Conservation (phyloP, 2,797 vertebrate species). For the Clarias platycephalus region DNA sequence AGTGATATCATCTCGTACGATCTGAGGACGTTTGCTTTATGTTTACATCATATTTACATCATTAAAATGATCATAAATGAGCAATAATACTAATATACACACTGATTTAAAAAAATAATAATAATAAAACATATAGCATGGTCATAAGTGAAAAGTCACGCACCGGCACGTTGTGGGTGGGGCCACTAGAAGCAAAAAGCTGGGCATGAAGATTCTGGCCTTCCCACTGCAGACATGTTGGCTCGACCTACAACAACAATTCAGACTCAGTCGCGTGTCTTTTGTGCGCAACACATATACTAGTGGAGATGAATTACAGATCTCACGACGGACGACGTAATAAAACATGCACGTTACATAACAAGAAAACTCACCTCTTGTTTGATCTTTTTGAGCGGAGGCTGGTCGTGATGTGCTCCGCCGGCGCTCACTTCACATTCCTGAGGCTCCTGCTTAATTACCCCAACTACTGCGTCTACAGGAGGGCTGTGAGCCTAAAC, state of each 20-base stretch:
- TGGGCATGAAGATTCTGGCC: conserved; percentile 85
- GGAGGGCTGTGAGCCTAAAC: conserved; percentile 81
- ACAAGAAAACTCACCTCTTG: conserved; percentile 81
- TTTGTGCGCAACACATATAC: too few species aligned
- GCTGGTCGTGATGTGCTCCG: conserved; percentile 78
- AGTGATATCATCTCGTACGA: background rate
- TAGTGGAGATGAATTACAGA: too few species aligned
- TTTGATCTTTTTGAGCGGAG: conserved; percentile 95
- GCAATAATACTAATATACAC: background rate
- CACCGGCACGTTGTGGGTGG: conserved; percentile 86
- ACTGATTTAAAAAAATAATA: background rate
- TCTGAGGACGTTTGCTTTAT: too few species aligned
- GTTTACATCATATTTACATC: background rate
- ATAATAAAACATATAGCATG: background rate
- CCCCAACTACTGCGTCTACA: conserved; percentile 84
- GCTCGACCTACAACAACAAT: conserved; percentile 80
- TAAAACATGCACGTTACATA: too few species aligned
- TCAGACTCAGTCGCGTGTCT: conserved; percentile 25
- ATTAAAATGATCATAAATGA: background rate
- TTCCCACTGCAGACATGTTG: conserved; percentile 92
- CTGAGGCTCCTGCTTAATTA: conserved; percentile 94
- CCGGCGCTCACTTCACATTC: conserved; percentile 84
- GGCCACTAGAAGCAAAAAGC: conserved; percentile 82
- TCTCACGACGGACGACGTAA: background rate
- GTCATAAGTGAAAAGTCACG: conserved; percentile 60